Evolutionary conservation across 2,113 vertebrate genomes (phyloP).

Genomic region (Taurulus bubalis): DNA sequence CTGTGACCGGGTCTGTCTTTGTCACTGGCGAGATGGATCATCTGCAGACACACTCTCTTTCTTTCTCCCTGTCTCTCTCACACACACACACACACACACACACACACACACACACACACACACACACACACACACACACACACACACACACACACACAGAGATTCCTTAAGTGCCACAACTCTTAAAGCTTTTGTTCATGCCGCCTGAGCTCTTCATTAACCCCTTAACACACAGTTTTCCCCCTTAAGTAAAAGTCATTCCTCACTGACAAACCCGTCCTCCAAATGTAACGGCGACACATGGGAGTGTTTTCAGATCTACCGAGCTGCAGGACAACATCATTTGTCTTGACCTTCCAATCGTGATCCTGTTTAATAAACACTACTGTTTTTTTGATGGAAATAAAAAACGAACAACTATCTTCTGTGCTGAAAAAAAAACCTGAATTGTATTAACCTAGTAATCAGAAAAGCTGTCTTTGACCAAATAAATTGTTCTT

Average conservation of each 20-base stretch:
- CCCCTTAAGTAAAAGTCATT: not conserved
- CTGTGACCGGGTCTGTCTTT: constrained; percentile 69
- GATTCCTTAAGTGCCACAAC: constrained; percentile 48
- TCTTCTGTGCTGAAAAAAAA: not conserved
- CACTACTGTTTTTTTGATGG: not conserved
- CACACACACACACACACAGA: constrained; percentile 1
- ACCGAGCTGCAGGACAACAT: not conserved
- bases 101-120: constrained; percentile 1
- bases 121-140: not conserved
- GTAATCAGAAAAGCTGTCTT: not conserved
- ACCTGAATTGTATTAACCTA: not conserved
- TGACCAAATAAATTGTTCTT: too few relatives aligned
- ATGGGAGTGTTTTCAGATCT: not conserved
- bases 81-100: not conserved
- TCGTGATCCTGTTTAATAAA: not conserved
- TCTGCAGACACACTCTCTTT: constrained; percentile 47
- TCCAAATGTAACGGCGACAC: not conserved
- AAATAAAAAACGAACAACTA: not conserved
- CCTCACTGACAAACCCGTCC: not conserved
- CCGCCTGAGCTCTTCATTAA: constrained; percentile 58
- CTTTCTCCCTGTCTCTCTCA: not conserved
- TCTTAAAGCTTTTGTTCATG: constrained; percentile 55
- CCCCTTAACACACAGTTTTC: constrained; percentile 8
- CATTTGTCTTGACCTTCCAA: not conserved
- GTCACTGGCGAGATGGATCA: constrained; percentile 73